Evolutionary conservation across 2,888 invertebrate genomes (phyloP), one percentile per base, ranked within the genome.

Genomic region (Agriotes lineatus): DNA sequence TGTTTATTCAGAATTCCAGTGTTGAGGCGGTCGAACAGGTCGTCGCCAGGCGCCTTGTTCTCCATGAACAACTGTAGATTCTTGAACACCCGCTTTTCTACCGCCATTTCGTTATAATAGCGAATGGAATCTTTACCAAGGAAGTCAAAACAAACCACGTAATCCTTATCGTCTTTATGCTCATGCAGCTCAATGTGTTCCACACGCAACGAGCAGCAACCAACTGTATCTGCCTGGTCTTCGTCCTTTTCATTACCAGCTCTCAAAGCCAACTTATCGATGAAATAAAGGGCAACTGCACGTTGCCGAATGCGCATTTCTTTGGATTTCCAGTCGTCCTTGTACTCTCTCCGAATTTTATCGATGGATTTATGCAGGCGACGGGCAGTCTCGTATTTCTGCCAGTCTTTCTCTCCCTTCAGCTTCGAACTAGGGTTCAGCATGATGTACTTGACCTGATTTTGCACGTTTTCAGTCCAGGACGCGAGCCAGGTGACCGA

Each of bases 371-470:
- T 93, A 76, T 97, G 96, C 63, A 99, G 87, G 78, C 94, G 92
- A 58, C 99, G 88, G 1, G 99, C 99, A 1, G 93, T 97, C 85
- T 99, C 99, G 85, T 99, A 99, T 82, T 99, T 99, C 81, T 96
- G 93, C 94, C 96, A 97, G 89, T 99, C 99, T 82, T 99, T 99
- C 86, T 99, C 98, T 48, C 99, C 99, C 86, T 99, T 99, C 56
- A 99, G 86, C 84, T 98, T 97, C 20, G 98, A 98, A 74, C 97
- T 96, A 19, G 99, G 97, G 88, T 99, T 99, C 80, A 99, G 88
- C 99, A 99, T 99, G 16, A 99, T 95, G 85, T 99, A 99, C 84
- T 99, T 99, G 1, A 94, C 95, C 83, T 94, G 93, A 1, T 93
- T 94, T 84, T 96, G 96, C 1, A 99, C 96, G 86, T 99, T 99